Evolutionary conservation across 2,888 invertebrate genomes (phyloP).

Genomic region (Caprella mutica): DNA sequence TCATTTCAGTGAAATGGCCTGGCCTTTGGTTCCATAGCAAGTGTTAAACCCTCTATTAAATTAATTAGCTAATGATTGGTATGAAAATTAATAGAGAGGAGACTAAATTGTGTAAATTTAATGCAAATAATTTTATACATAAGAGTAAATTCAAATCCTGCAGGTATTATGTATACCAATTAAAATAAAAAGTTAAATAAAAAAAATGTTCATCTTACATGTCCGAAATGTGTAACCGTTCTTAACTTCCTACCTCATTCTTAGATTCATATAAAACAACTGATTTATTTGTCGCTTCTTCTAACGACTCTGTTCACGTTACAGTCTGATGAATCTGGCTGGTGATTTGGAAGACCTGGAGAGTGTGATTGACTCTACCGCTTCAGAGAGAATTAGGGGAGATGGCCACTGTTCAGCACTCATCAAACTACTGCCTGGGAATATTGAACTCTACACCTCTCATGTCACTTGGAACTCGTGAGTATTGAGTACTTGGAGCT

Average conservation of each 20-base stretch:
- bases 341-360: constrained; percentile 63
- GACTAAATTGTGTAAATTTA: too few relatives aligned
- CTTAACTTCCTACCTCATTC: background rate
- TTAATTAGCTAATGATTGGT: too few relatives aligned
- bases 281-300: background rate
- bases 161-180: too few relatives aligned
- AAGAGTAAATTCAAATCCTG: too few relatives aligned
- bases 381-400: constrained; percentile 39
- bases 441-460: constrained; percentile 54
- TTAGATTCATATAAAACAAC: background rate
- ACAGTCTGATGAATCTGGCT: constrained; percentile 58
- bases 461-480: constrained; percentile 62
- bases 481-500: constrained; percentile 8
- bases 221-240: background rate
- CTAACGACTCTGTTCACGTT: constrained; percentile 17
- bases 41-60: too few relatives aligned
- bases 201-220: too few relatives aligned
- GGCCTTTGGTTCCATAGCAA: too few relatives aligned
- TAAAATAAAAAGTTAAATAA: too few relatives aligned
- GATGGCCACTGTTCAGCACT: constrained; percentile 54
- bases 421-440: constrained; percentile 51
- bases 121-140: too few relatives aligned
- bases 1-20: too few relatives aligned
- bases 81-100: too few relatives aligned
- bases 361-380: constrained; percentile 34